Evolutionary conservation across 2,113 vertebrate species (phyloP).

Genomic region (Meriones unguiculatus): DNA sequence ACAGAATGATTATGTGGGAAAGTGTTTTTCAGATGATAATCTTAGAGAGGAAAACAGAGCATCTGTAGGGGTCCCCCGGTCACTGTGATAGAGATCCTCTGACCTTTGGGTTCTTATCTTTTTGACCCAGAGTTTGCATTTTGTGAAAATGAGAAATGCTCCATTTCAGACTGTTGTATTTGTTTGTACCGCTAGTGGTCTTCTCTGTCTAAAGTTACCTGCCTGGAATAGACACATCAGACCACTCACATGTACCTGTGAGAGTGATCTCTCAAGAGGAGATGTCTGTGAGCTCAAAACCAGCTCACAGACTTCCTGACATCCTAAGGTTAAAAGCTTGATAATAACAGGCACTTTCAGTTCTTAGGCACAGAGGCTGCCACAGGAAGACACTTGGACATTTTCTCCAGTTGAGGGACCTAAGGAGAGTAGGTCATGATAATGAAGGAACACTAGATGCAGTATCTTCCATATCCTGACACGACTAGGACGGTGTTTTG

Average conservation of each 20-base stretch:
- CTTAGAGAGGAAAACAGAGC: background rate
- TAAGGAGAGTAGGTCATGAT: background rate
- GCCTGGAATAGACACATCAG: background rate
- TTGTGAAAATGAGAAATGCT: background rate
- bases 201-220: background rate
- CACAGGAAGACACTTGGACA: background rate
- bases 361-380: background rate
- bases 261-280: background rate
- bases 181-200: background rate
- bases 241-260: background rate
- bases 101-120: background rate
- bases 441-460: background rate
- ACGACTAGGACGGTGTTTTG: background rate
- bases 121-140: background rate
- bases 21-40: background rate
- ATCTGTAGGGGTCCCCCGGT: background rate
- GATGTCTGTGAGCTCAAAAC: background rate
- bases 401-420: background rate
- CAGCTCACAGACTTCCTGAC: background rate
- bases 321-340: background rate
- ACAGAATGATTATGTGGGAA: background rate
- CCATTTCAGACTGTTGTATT: background rate
- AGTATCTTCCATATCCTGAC: background rate
- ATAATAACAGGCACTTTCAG: background rate
- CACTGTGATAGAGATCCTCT: background rate